Conservation (phyloP, 37 sponge, comb jelly and placozoan genomes). For the Sycon ciliatum region DNA sequence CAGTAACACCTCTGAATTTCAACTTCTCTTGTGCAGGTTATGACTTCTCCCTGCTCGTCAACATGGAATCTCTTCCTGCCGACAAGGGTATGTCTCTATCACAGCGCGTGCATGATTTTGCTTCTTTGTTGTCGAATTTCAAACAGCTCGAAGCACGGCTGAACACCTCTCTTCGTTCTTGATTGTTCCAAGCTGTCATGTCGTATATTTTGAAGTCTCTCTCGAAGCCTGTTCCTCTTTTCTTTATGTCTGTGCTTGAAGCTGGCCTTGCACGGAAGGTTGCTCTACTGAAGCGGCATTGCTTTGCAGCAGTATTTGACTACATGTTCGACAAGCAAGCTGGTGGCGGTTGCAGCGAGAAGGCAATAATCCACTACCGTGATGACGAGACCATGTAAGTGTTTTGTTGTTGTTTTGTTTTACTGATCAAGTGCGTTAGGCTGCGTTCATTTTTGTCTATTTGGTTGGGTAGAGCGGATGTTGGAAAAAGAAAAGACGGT, state of each 20-base stretch:
- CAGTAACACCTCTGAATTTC: too few relatives aligned
- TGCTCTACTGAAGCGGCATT: conserved; percentile 86
- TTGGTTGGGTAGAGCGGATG: too few relatives aligned
- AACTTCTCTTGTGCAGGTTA: too few relatives aligned
- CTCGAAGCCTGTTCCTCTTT: not conserved
- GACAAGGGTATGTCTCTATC: conserved; percentile 68
- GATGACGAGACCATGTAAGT: conserved; percentile 90
- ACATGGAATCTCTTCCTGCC: conserved; percentile 66
- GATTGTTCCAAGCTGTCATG: too few relatives aligned
- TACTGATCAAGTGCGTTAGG: not conserved
- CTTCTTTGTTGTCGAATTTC: too few relatives aligned
- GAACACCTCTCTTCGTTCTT: too few relatives aligned
- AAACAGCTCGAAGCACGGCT: too few relatives aligned
- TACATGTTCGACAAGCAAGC: conserved; percentile 85
- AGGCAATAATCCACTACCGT: conserved; percentile 83
- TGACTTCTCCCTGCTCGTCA: conserved; percentile 75
- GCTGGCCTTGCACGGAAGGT: conserved; percentile 56
- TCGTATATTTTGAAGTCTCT: too few relatives aligned
- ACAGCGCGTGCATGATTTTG: too few relatives aligned
- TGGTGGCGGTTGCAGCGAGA: conserved; percentile 36
- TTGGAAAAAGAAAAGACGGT: too few relatives aligned
- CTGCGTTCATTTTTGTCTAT: not conserved
- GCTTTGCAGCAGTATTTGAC: conserved; percentile 91
- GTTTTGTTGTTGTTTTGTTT: not conserved
- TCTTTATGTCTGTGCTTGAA: not conserved